Percentiles rank a stretch among this genome's conserved stretches.
phyloP scores from a whole-genome alignment of 2,888 invertebrate genomes.

The Drosophila niveifrons region DNA sequence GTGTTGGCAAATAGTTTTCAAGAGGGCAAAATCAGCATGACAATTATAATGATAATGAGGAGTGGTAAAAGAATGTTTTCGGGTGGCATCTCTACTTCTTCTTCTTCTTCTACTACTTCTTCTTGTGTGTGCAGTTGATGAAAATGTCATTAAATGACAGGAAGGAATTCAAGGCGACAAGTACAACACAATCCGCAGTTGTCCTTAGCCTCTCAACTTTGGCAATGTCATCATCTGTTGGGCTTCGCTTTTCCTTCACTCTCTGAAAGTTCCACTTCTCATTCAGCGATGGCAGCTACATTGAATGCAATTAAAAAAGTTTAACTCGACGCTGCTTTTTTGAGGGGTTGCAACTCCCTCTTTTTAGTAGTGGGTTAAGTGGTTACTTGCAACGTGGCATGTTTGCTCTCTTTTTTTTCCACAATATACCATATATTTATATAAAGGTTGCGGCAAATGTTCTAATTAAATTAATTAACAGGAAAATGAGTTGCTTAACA shows the following conservation, averaged over 20 bases:
- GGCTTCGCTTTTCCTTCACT: background rate
- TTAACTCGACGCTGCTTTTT: slow-evolving; percentile 39
- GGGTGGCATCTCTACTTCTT: slow-evolving; percentile 30
- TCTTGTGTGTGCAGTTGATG: slow-evolving; percentile 45
- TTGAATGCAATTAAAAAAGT: slow-evolving; percentile 79
- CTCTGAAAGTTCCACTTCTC: slow-evolving; percentile 27
- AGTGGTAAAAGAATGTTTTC: slow-evolving; percentile 29
- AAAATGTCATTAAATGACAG: slow-evolving; percentile 75
- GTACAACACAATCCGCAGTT: slow-evolving; percentile 10
- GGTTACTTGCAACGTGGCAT: slow-evolving; percentile 27
- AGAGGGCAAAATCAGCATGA: slow-evolving; percentile 72
- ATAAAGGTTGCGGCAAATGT: slow-evolving; percentile 30
- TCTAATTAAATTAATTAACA: slow-evolving; percentile 80
- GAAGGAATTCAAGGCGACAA: slow-evolving; percentile 48
- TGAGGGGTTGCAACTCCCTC: background rate
- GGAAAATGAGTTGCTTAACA: slow-evolving; percentile 75
- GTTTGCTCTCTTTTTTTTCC: slow-evolving; percentile 32
- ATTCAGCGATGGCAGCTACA: slow-evolving; percentile 65
- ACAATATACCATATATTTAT: slow-evolving; percentile 1
- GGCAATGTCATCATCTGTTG: slow-evolving; percentile 51
- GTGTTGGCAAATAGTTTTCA: slow-evolving; percentile 60
- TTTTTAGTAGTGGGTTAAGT: slow-evolving; percentile 35
- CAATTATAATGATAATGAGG: slow-evolving; percentile 80
- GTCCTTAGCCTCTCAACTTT: slow-evolving; percentile 42
- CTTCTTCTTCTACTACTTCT: no score